Conservation (phyloP, 2,888 invertebrate species). For the Rhagonycha fulva region DNA sequence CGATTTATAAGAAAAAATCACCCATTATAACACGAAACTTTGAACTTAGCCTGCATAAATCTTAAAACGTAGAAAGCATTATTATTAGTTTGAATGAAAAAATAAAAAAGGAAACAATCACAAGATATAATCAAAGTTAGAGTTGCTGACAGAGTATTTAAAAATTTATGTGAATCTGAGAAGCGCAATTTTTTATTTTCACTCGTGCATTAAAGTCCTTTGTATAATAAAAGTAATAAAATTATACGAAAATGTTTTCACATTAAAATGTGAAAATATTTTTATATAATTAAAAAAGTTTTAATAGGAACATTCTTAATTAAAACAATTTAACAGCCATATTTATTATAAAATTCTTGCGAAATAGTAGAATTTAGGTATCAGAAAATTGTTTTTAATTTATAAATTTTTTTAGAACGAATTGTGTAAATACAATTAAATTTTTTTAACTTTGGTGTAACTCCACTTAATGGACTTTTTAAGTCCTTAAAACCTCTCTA, state of each 20-base stretch:
- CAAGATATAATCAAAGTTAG: not conserved
- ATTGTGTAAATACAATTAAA: not conserved
- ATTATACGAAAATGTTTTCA: not conserved
- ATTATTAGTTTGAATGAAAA: not conserved
- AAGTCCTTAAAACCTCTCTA: not conserved
- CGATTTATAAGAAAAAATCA: not conserved
- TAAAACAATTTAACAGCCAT: not conserved
- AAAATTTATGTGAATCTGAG: not conserved
- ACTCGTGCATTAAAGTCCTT: not conserved
- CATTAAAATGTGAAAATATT: not conserved
- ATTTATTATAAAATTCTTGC: not conserved
- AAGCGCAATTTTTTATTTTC: not conserved
- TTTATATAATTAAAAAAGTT: not conserved
- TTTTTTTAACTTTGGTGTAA: not conserved
- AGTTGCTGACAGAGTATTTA: not conserved
- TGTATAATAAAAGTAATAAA: not conserved
- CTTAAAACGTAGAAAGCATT: not conserved
- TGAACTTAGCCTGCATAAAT: not conserved
- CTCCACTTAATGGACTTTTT: not conserved
- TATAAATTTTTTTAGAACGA: not conserved
- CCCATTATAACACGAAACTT: too few relatives aligned
- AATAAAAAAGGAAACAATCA: not conserved
- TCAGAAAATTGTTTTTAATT: not conserved
- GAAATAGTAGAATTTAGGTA: not conserved
- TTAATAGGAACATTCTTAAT: too few relatives aligned